A percentile compares a stretch with the other conserved stretches of the same genome.
Conservation (phyloP, 2,113 vertebrate species). For the Limnothrissa miodon region DNA sequence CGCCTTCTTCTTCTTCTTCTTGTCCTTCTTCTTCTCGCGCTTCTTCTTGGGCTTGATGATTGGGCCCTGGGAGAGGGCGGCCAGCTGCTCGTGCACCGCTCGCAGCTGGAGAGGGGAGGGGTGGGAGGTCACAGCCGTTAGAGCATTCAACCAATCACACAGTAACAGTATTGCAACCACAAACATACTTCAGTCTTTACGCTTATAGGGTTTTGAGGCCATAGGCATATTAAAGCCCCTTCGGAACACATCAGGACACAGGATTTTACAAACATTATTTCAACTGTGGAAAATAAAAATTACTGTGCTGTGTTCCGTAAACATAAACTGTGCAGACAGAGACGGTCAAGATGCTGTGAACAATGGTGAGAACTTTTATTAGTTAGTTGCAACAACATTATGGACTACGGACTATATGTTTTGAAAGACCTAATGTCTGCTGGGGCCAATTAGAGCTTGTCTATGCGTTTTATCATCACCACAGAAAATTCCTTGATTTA, state of each 20-base stretch:
- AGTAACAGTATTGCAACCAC: no score
- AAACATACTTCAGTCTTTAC: neutral
- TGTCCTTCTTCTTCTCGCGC: slow-evolving; percentile 19
- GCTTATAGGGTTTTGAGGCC: no score
- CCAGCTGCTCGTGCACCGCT: slow-evolving; percentile 90
- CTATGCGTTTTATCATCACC: neutral
- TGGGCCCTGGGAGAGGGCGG: slow-evolving; percentile 51
- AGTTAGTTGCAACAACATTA: no score
- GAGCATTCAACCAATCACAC: slow-evolving; percentile 29
- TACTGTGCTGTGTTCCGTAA: no score
- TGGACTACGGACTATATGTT: no score
- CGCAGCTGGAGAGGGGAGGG: slow-evolving; percentile 69
- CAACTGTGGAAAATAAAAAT: no score
- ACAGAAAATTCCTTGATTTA: neutral
- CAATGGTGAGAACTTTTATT: no score
- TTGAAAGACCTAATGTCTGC: neutral
- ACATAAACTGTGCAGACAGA: no score
- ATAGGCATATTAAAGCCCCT: no score
- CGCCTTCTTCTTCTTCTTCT: slow-evolving; percentile 64
- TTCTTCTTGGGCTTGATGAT: slow-evolving; percentile 39
- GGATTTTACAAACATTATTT: no score
- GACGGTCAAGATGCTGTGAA: no score
- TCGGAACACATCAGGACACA: neutral
- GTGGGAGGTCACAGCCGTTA: slow-evolving; percentile 20
- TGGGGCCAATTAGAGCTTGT: no score